Evolutionary conservation across 2,113 vertebrate species (phyloP).

Genomic region (Prochilodus magdalenae): DNA sequence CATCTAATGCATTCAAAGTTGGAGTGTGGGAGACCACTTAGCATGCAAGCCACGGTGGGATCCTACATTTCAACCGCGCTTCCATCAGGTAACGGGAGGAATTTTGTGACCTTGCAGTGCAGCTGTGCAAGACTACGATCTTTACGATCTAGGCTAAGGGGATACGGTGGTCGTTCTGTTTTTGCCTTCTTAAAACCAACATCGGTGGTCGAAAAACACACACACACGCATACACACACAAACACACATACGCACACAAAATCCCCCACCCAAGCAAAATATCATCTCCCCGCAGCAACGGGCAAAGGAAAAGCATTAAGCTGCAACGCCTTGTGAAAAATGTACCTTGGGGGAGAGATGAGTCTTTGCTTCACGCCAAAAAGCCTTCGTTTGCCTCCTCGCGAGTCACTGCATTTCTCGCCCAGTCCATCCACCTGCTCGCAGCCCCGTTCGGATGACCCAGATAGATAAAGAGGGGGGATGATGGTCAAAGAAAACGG

Average conservation of each 20-base stretch:
- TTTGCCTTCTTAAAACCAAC: neutral
- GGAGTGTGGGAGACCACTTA: slow-evolving; percentile 1
- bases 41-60: slow-evolving; percentile 19
- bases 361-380: slow-evolving; percentile 54
- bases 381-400: slow-evolving; percentile 1
- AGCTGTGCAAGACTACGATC: slow-evolving; percentile 53
- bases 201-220: neutral
- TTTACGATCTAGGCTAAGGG: slow-evolving; percentile 26
- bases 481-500: slow-evolving; percentile 8
- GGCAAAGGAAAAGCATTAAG: neutral
- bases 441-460: slow-evolving; percentile 35
- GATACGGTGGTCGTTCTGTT: neutral
- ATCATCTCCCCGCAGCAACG: neutral
- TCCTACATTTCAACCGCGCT: slow-evolving; percentile 2
- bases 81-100: slow-evolving; percentile 32
- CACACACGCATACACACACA: too few relatives aligned
- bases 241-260: too few relatives aligned
- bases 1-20: slow-evolving; percentile 12
- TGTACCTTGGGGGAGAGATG: slow-evolving; percentile 74
- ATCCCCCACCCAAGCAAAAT: neutral
- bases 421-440: slow-evolving; percentile 6
- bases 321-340: slow-evolving; percentile 18
- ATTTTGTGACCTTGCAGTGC: slow-evolving; percentile 76
- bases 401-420: slow-evolving; percentile 41
- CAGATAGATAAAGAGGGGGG: slow-evolving; percentile 17